Percentiles rank a stretch among this genome's conserved stretches.
These are phyloP conservation scores for Centropus bengalensis DNA, from an alignment of 2,113 vertebrate genomes.

Conservation along the genomic window DNA sequence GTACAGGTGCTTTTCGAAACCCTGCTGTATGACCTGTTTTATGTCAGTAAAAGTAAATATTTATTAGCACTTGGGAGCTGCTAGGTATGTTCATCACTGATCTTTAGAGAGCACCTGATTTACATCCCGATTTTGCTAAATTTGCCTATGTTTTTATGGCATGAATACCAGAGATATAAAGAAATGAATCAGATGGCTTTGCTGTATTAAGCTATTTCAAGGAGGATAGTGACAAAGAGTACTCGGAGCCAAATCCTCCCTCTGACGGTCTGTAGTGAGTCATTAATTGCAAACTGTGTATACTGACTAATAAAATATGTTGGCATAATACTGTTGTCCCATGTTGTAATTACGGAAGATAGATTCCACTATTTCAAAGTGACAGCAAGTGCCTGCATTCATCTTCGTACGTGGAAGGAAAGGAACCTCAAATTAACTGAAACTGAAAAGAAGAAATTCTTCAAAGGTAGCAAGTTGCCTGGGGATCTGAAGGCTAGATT, in stretches of 20 bases:
- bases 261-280: conserved; percentile 57
- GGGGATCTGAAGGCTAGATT: not conserved
- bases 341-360: conserved; percentile 54
- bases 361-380: conserved; percentile 28
- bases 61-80: not conserved
- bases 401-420: not conserved
- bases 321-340: conserved; percentile 56
- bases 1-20: not conserved
- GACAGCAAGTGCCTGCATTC: conserved; percentile 15
- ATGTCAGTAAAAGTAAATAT: not conserved
- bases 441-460: not conserved
- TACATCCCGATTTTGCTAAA: not conserved
- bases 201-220: conserved; percentile 11
- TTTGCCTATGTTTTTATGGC: not conserved
- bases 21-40: not conserved
- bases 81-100: not conserved
- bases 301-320: conserved; percentile 64
- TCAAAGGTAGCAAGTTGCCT: not conserved
- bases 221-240: conserved; percentile 15
- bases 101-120: not conserved
- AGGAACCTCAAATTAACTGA: conserved; percentile 19
- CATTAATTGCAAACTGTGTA: conserved; percentile 58
- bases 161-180: not conserved
- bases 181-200: conserved; percentile 7
- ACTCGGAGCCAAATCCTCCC: not conserved